Conservation (phyloP, 2,888 invertebrate genomes). For the Aphidius colemani region DNA sequence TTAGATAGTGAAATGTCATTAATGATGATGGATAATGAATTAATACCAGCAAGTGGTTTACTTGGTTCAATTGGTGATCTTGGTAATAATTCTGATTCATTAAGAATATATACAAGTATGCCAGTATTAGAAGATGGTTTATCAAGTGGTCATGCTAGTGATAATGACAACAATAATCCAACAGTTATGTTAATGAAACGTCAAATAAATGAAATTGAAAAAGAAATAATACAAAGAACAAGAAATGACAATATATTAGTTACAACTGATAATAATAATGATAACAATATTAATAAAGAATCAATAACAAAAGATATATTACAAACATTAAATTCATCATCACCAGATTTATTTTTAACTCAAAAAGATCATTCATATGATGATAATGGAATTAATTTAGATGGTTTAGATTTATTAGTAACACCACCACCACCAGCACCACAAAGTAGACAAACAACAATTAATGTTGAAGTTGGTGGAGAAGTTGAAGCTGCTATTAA, state of each 20-base stretch:
- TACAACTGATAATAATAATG: slow-evolving; percentile 28
- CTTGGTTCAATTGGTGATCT: slow-evolving; percentile 63
- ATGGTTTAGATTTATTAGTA: slow-evolving; percentile 73
- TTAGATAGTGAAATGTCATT: slow-evolving; percentile 84
- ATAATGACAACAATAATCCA: slow-evolving; percentile 87
- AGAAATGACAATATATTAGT: slow-evolving; percentile 53
- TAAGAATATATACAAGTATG: slow-evolving; percentile 75
- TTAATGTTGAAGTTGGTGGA: slow-evolving; percentile 49
- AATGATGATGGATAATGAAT: slow-evolving; percentile 74
- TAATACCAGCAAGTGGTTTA: slow-evolving; percentile 55
- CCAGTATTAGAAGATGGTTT: slow-evolving; percentile 93
- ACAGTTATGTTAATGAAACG: slow-evolving; percentile 69
- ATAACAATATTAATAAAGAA: slow-evolving; percentile 49
- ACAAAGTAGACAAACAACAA: slow-evolving; percentile 50
- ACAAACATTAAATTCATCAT: slow-evolving; percentile 50
- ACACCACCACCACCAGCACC: slow-evolving; percentile 59
- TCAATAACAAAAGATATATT: slow-evolving; percentile 52
- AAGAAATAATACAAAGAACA: slow-evolving; percentile 71
- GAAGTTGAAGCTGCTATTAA: slow-evolving; percentile 73
- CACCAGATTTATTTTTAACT: slow-evolving; percentile 55
- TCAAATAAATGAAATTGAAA: slow-evolving; percentile 75
- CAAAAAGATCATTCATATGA: slow-evolving; percentile 57
- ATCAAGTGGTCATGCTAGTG: slow-evolving; percentile 91
- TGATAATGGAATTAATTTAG: slow-evolving; percentile 65
- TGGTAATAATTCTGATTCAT: slow-evolving; percentile 68